Conservation (phyloP, 1,140 invertebrate species). For the fruit fly (Drosophila melanogaster) region Release_6_plus_ISO1_MT NC_004354.4:9716501-9717000, state of each 20-base stretch:
- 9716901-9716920: conserved; percentile 56
- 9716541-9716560: conserved; percentile 69
- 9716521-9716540: conserved; percentile 61
- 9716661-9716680: conserved; percentile 29
- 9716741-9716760: conserved; percentile 72
- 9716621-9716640: no score
- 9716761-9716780: conserved; percentile 28
- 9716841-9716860: not conserved
- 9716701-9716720: conserved; percentile 54
- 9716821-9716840: not conserved
- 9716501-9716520: not conserved
- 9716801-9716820: no score
- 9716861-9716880: conserved; percentile 61
- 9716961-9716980: conserved; percentile 73
- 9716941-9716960: conserved; percentile 67
- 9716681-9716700: conserved; percentile 76
- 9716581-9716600: conserved; percentile 74
- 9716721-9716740: conserved; percentile 50
- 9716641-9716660: conserved; percentile 38
- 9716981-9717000: conserved; percentile 24
- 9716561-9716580: conserved; percentile 7
- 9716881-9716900: conserved; percentile 60
- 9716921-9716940: conserved; percentile 22
- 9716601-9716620: conserved; percentile 3
- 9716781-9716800: no score